Evolutionary conservation across 2,888 invertebrate species (phyloP).

Genomic region (Amphipoea oculea): DNA sequence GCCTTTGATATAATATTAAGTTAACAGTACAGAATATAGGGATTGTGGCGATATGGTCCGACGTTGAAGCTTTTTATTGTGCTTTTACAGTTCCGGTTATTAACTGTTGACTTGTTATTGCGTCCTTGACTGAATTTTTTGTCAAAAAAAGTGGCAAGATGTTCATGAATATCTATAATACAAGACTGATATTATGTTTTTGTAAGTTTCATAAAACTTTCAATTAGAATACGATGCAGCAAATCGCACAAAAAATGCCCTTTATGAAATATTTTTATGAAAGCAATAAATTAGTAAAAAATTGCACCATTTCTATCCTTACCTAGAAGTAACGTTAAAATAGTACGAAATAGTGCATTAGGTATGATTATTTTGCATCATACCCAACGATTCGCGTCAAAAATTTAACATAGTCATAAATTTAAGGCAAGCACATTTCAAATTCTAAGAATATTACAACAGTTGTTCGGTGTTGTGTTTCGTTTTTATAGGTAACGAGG

Average conservation of each 20-base stretch:
- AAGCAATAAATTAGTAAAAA: not conserved
- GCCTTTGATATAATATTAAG: not conserved
- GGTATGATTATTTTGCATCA: conserved; percentile 60
- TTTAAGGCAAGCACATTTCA: conserved; percentile 79
- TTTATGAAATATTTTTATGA: not conserved
- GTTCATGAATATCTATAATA: not conserved
- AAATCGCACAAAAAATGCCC: not conserved
- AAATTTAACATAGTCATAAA: conserved; percentile 71
- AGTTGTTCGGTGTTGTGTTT: conserved; percentile 83
- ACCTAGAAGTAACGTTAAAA: conserved; percentile 43
- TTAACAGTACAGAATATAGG: too few species aligned
- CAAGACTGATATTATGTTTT: not conserved
- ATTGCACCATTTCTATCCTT: conserved; percentile 13
- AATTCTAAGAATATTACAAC: conserved; percentile 85
- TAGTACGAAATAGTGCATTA: conserved; percentile 52
- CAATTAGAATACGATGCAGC: not conserved
- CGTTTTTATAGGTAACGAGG: conserved; percentile 76
- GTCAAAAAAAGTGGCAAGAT: not conserved
- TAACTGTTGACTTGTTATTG: not conserved
- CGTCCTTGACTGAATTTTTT: not conserved
- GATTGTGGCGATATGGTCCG: too few species aligned
- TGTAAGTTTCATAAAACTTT: not conserved
- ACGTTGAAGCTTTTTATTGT: too few species aligned
- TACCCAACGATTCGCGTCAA: conserved; percentile 50
- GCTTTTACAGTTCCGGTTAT: not conserved